Conservation (phyloP, 1,140 invertebrate species). For the Lordiphosa collinella region DNA sequence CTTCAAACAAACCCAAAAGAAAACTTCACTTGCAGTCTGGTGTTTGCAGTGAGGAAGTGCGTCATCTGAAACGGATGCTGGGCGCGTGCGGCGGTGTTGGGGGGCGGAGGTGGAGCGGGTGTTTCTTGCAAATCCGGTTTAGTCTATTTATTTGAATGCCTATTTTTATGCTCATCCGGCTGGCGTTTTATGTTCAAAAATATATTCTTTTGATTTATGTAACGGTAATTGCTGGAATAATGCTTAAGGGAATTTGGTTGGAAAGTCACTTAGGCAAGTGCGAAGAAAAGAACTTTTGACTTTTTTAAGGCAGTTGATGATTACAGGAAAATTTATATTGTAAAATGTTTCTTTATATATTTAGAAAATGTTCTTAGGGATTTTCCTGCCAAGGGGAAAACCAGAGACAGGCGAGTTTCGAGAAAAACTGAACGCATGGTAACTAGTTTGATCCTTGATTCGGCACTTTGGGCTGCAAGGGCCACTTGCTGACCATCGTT, state of each 20-base stretch:
- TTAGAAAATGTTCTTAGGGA: no score
- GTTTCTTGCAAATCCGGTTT: conserved; percentile 62
- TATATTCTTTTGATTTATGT: conserved; percentile 61
- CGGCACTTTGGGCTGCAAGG: no score
- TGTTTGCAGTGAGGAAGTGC: conserved; percentile 47
- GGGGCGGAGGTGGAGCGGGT: conserved; percentile 28
- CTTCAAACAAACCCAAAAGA: conserved; percentile 39
- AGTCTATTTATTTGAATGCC: conserved; percentile 75
- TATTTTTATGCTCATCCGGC: conserved; percentile 70
- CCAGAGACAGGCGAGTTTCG: no score
- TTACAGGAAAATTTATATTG: no score
- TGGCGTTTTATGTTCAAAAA: conserved; percentile 30
- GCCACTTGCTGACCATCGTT: no score
- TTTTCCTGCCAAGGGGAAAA: no score
- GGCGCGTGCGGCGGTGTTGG: conserved; percentile 34
- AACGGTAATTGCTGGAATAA: conserved; percentile 42
- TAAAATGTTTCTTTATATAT: no score
- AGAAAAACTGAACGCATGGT: no score
- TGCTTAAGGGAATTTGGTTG: conserved; percentile 1
- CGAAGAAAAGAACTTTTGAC: neutral
- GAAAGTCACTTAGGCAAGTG: neutral
- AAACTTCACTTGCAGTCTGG: conserved; percentile 63
- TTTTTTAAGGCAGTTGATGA: neutral
- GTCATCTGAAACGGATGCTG: conserved; percentile 37
- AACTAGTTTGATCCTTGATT: no score